Evolutionary conservation across 2,888 invertebrate species (phyloP).

Genomic region (Petrolisthes manimaculis): DNA sequence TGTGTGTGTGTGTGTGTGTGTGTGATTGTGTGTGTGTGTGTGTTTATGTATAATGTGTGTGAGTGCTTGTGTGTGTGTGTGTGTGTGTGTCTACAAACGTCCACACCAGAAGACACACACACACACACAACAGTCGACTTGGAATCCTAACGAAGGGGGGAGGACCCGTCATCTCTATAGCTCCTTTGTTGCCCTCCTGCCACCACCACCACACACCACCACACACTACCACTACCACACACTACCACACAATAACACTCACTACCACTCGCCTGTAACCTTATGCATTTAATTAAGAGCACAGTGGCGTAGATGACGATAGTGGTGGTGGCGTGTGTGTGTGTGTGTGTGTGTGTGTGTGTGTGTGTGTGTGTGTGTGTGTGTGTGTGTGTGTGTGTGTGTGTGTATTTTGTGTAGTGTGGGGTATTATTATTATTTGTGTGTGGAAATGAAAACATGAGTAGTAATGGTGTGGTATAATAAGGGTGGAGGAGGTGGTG

Average conservation of each 20-base stretch:
- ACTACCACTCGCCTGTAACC: no score
- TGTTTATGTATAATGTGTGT: conserved; percentile 14
- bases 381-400: neutral
- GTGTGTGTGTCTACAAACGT: conserved; percentile 17
- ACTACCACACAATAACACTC: no score
- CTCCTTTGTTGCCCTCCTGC: no score
- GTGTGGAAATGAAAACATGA: neutral
- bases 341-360: neutral
- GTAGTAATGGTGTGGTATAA: neutral
- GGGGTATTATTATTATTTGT: neutral
- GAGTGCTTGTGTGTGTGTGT: neutral
- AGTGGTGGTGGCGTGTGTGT: no score
- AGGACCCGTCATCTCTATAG: no score
- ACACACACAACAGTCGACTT: no score
- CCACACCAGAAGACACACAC: no score
- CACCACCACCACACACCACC: neutral
- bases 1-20: conserved; percentile 17
- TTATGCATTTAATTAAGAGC: no score
- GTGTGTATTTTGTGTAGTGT: conserved; percentile 15
- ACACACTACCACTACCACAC: no score
- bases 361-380: neutral
- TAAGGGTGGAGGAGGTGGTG: neutral
- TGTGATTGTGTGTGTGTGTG: conserved; percentile 14
- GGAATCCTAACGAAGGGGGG: no score
- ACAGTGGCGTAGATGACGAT: neutral